Conservation (phyloP, 2,888 invertebrate genomes). For the Tuta absoluta region DNA sequence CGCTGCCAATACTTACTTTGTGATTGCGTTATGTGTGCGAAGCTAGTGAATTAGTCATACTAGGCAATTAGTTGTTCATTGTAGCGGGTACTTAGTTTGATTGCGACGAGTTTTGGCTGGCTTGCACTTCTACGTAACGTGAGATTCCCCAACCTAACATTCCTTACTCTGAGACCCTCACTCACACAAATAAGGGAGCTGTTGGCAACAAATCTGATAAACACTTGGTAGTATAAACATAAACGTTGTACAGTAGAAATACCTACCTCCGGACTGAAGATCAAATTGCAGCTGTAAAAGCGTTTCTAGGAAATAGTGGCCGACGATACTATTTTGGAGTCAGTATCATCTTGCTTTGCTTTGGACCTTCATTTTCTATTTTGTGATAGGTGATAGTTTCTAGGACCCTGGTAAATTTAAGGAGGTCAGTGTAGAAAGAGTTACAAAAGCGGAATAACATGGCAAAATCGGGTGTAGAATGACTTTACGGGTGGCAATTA, state of each 20-base stretch:
- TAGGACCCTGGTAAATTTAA: too few species aligned
- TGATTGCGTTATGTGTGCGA: too few species aligned
- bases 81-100: too few species aligned
- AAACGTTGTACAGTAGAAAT: neutral
- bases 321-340: neutral
- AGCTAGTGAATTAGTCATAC: too few species aligned
- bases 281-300: slow-evolving; percentile 11
- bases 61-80: too few species aligned
- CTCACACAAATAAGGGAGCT: neutral
- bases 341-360: neutral
- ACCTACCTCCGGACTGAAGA: neutral
- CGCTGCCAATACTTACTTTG: too few species aligned
- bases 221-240: neutral
- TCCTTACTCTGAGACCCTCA: neutral
- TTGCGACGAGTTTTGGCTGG: too few species aligned
- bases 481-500: too few species aligned
- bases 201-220: slow-evolving; percentile 4
- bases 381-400: neutral
- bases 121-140: too few species aligned
- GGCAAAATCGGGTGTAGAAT: too few species aligned
- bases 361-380: neutral
- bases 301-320: neutral
- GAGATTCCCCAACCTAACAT: neutral
- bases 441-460: too few species aligned
- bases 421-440: too few species aligned